A percentile compares a stretch with the other conserved stretches of the same genome.
Evolutionary conservation across 2,113 vertebrate genomes (phyloP).

Genomic region (Ondatra zibethicus): DNA sequence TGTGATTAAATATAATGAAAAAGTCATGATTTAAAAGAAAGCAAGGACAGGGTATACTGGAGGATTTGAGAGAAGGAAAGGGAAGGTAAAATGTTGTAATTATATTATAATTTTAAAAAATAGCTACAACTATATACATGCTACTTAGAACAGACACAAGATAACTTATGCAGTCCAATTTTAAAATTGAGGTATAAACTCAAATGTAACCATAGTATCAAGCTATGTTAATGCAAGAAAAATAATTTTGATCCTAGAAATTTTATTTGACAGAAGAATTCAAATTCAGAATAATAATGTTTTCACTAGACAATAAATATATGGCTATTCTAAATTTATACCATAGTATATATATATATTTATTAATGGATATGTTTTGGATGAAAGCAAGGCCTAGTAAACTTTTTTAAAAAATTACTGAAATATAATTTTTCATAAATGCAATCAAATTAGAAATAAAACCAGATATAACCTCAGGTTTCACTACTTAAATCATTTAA

Average conservation of each 20-base stretch:
- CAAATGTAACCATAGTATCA: not conserved
- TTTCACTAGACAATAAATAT: not conserved
- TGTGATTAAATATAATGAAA: not conserved
- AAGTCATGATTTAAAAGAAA: not conserved
- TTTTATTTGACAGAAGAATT: not conserved
- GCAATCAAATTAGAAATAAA: not conserved
- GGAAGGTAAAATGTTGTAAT: not conserved
- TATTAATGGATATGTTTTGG: not conserved
- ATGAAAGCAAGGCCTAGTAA: not conserved
- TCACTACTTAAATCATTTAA: not conserved
- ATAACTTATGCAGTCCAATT: not conserved
- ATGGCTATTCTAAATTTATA: not conserved
- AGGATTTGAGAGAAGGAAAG: not conserved
- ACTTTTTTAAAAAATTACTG: not conserved
- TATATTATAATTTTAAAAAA: not conserved
- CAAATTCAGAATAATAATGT: not conserved
- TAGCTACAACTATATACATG: not conserved
- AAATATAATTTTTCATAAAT: slow-evolving; percentile 25
- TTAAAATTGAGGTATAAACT: not conserved
- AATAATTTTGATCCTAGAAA: not conserved
- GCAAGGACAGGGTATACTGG: not conserved
- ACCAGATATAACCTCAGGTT: not conserved
- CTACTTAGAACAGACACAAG: not conserved
- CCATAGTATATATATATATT: not conserved
- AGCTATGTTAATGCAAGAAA: not conserved